A percentile compares a stretch with the other conserved stretches of the same genome.
Conservation (phyloP, 2,888 invertebrate species). For the Dascillus cervinus region DNA sequence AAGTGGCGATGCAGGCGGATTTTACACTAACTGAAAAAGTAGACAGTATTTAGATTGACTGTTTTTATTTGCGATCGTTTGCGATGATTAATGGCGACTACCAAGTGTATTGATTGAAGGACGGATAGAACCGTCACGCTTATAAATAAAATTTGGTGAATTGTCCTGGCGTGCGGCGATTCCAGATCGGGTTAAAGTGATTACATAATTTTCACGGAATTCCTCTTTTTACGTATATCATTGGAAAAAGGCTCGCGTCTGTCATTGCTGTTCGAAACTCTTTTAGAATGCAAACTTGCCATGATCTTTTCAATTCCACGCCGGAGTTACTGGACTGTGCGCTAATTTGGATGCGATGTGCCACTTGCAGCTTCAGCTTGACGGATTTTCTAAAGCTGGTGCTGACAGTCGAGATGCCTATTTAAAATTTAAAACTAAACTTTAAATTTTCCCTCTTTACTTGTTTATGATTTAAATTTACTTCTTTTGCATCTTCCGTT, state of each 20-base stretch:
- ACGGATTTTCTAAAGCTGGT: conserved; percentile 27
- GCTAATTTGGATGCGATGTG: conserved; percentile 29
- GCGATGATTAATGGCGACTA: too few species aligned
- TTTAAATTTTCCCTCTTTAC: conserved; percentile 20
- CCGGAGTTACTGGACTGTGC: conserved; percentile 25
- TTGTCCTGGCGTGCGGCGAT: too few species aligned
- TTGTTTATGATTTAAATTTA: conserved; percentile 19
- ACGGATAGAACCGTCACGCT: too few species aligned
- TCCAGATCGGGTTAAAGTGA: too few species aligned
- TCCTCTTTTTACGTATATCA: too few species aligned
- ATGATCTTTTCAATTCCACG: conserved; percentile 31
- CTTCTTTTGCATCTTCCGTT: conserved; percentile 10
- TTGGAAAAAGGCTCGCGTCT: conserved; percentile 14
- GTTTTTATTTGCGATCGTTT: too few species aligned
- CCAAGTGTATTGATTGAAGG: too few species aligned
- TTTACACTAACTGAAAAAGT: too few species aligned
- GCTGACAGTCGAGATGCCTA: conserved; percentile 25
- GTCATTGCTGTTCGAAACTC: conserved; percentile 21
- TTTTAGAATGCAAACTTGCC: conserved; percentile 26
- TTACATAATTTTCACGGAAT: too few species aligned
- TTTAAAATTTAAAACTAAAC: conserved; percentile 28
- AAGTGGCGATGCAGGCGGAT: too few species aligned
- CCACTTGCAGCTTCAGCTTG: conserved; percentile 28
- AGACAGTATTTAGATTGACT: too few species aligned
- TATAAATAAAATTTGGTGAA: too few species aligned